Evolutionary conservation across 2,888 invertebrate species (phyloP).

Genomic region (Dyspetes luteomarginatus): DNA sequence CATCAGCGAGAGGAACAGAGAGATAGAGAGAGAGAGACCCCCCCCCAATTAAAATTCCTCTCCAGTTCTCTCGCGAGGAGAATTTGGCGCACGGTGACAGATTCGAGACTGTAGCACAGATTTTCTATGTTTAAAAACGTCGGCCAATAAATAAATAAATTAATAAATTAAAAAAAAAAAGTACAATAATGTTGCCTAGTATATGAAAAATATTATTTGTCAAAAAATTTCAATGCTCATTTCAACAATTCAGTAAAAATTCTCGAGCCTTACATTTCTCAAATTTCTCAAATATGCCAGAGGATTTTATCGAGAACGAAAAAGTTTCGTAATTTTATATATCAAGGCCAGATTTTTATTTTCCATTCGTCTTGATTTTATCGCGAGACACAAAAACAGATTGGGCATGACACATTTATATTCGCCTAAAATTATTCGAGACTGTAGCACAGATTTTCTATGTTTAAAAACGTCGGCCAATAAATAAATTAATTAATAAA

Average conservation of each 20-base stretch:
- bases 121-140: constrained; percentile 69
- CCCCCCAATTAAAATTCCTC: constrained; percentile 67
- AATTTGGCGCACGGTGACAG: constrained; percentile 41
- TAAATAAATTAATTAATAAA: no score
- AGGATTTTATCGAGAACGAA: no score
- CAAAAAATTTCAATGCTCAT: not conserved
- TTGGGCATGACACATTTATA: no score
- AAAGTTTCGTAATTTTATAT: not conserved
- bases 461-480: constrained; percentile 69
- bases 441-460: constrained; percentile 43
- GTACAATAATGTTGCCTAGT: not conserved
- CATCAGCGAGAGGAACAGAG: not conserved
- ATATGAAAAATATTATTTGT: not conserved
- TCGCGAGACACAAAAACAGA: not conserved
- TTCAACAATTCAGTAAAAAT: no score
- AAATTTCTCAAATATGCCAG: no score
- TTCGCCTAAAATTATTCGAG: no score
- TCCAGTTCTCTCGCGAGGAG: constrained; percentile 35
- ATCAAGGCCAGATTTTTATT: no score
- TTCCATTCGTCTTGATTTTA: not conserved
- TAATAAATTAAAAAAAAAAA: not conserved
- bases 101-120: constrained; percentile 23
- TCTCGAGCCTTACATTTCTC: no score
- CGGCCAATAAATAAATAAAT: constrained; percentile 36
- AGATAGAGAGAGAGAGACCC: constrained; percentile 2